Conservation (phyloP, 2,888 invertebrate species). For the Paralinhomoeus sp. region DNA sequence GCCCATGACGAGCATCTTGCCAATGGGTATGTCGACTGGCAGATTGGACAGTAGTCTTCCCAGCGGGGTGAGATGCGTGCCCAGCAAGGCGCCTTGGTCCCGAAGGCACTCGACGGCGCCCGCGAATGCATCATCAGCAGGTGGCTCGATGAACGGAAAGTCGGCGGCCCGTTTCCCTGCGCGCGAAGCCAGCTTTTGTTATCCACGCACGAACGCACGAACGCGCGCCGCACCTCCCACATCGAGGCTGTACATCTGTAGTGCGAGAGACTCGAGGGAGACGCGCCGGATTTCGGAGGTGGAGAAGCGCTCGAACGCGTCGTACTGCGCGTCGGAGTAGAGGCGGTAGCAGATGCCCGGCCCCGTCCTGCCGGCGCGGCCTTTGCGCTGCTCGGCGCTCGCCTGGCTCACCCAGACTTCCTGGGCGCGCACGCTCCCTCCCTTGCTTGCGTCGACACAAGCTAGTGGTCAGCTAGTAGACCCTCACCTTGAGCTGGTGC, state of each 20-base stretch:
- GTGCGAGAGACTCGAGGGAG: conserved; percentile 64
- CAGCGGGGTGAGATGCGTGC: conserved; percentile 13
- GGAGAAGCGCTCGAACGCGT: conserved; percentile 19
- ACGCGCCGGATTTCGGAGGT: conserved; percentile 48
- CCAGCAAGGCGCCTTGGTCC: conserved; percentile 40
- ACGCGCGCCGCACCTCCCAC: conserved; percentile 62
- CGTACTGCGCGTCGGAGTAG: conserved; percentile 24
- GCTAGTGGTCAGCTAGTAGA: no score
- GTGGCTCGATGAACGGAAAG: conserved; percentile 89
- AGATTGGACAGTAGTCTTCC: conserved; percentile 63
- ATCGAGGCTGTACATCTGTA: conserved; percentile 82
- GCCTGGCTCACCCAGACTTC: conserved; percentile 95
- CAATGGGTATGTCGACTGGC: conserved; percentile 78
- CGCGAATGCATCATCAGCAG: conserved; percentile 56
- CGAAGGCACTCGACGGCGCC: conserved; percentile 61
- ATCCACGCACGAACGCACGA: neutral
- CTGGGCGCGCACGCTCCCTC: conserved; percentile 37
- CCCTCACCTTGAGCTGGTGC: conserved; percentile 34
- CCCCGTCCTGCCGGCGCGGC: conserved; percentile 37
- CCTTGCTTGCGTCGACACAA: neutral
- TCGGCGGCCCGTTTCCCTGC: no score
- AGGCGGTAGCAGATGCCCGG: conserved; percentile 76
- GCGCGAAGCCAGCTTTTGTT: no score
- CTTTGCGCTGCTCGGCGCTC: conserved; percentile 77
- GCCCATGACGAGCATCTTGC: conserved; percentile 81